phyloP scores from a whole-genome alignment of 2,797 vertebrate species.

The Gobionotothen gibberifrons region DNA sequence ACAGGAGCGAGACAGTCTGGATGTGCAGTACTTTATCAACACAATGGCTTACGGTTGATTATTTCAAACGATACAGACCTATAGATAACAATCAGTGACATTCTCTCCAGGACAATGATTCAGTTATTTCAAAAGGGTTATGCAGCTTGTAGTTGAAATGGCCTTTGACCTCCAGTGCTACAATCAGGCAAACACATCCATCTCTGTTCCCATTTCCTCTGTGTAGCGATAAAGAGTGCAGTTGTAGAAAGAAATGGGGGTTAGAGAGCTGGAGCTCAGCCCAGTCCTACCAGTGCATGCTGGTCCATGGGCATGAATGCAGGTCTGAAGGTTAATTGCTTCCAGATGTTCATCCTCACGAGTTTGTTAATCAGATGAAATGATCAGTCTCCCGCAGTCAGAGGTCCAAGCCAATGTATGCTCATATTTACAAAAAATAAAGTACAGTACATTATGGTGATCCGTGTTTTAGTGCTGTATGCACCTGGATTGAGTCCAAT shows the following conservation, averaged over 20 bases:
- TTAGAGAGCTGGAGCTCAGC: slow-evolving; percentile 63
- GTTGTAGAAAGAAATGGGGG: slow-evolving; percentile 44
- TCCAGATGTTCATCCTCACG: slow-evolving; percentile 76
- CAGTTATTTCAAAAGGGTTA: slow-evolving; percentile 13
- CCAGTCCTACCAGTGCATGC: slow-evolving; percentile 59
- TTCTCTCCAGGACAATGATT: slow-evolving; percentile 30
- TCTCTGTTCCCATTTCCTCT: slow-evolving; percentile 25
- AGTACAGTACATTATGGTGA: slow-evolving; percentile 9
- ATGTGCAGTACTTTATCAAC: slow-evolving; percentile 11
- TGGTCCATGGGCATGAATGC: slow-evolving; percentile 63
- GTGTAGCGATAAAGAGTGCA: slow-evolving; percentile 25
- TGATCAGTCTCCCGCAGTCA: slow-evolving; percentile 63
- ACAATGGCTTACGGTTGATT: slow-evolving; percentile 8
- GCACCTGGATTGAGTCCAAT: slow-evolving; percentile 8
- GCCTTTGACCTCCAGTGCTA: slow-evolving; percentile 33
- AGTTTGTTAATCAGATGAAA: slow-evolving; percentile 78
- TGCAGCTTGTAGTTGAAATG: slow-evolving; percentile 36
- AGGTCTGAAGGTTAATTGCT: slow-evolving; percentile 80
- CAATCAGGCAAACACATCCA: slow-evolving; percentile 33
- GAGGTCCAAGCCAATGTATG: slow-evolving; percentile 23
- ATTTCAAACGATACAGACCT: slow-evolving; percentile 25
- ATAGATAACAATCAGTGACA: slow-evolving; percentile 28
- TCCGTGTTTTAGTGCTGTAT: slow-evolving; percentile 1
- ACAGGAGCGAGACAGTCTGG: neutral
- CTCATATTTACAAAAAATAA: slow-evolving; percentile 36